Base-by-base conservation (phyloP, 2,888 invertebrate species). In the Thereva unica region DNA sequence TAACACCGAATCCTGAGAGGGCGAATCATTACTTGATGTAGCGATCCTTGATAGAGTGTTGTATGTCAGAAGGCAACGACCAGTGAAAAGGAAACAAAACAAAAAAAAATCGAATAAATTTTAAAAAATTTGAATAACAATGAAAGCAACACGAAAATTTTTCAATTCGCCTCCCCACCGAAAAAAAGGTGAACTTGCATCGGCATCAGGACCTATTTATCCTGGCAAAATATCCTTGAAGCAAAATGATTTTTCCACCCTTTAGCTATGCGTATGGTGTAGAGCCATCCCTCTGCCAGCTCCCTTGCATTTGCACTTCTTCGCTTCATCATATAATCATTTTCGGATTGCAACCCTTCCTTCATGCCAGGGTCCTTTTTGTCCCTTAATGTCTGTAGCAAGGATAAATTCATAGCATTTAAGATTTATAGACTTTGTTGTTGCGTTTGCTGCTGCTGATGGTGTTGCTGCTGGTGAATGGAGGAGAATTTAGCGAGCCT, bases 281-380 rank as follows among this genome's bases (percentile, higher is more conserved):
- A 4, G 9, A 59, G 2, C 10, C 6, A 7, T 47, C 23, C 23
- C 23, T 5, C 8, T 10, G 4, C 5, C 4, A 34, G 35, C 4
- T 50, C 8, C 5, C 50, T 50, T 23, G n/a, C 35, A 23, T 47
- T 55, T 55, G 38, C 23, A 44, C 64, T 47, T 64, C 56, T 41
- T 53, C 64, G 69, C 69, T 69, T 65, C 67, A 69, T 69, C 69
- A 69, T 69, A 67, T 55, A 69, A 64, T 69, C 69, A 69, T 69
- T 69, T 69, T 64, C 59, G 52, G 12, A 37, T 54, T 40, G 64
- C 44, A 64, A 44, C 64, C 64, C 53, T 64, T 64, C 49, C 9
- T 37, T n/a, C 35, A 4, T 7, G 34, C 10, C 9, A 54, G 49
- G 4, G 23, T 8, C 45, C 10, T 12, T 10, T 9, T 3, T 9